Evolutionary conservation across 2,797 vertebrate species (phyloP).

Genomic region (Coregonus ussuriensis): DNA sequence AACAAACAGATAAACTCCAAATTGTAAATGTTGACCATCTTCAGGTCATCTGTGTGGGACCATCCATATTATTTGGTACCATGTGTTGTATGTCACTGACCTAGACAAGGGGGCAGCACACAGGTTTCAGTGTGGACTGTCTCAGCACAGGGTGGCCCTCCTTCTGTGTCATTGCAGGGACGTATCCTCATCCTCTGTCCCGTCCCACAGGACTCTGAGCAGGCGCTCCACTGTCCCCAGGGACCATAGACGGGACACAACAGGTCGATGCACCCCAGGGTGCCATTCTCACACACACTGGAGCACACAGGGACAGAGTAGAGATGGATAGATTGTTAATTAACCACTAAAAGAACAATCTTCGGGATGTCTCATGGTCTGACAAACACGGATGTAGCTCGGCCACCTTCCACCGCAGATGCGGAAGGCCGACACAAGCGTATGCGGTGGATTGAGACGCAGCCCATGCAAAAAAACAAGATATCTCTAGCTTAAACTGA

Average conservation of each 20-base stretch:
- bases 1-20: neutral
- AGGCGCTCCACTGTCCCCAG: constrained; percentile 81
- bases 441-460: too few relatives aligned
- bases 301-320: neutral
- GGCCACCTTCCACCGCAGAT: too few relatives aligned
- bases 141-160: constrained; percentile 64
- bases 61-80: neutral
- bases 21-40: neutral
- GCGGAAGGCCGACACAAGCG: too few relatives aligned
- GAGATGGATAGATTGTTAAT: neutral
- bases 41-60: neutral
- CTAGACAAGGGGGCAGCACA: constrained; percentile 72
- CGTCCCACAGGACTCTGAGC: constrained; percentile 80
- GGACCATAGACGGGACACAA: constrained; percentile 77
- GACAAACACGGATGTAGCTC: too few relatives aligned
- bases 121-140: constrained; percentile 68
- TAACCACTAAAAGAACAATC: neutral
- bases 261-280: constrained; percentile 71
- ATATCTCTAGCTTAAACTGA: too few relatives aligned
- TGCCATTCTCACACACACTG: constrained; percentile 84
- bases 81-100: constrained; percentile 53
- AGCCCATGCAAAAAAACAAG: too few relatives aligned
- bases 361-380: too few relatives aligned
- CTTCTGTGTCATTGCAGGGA: constrained; percentile 61
- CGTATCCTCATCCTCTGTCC: constrained; percentile 73